Evolutionary conservation across 2,113 vertebrate genomes (phyloP).

Genomic region (Chionis minor): DNA sequence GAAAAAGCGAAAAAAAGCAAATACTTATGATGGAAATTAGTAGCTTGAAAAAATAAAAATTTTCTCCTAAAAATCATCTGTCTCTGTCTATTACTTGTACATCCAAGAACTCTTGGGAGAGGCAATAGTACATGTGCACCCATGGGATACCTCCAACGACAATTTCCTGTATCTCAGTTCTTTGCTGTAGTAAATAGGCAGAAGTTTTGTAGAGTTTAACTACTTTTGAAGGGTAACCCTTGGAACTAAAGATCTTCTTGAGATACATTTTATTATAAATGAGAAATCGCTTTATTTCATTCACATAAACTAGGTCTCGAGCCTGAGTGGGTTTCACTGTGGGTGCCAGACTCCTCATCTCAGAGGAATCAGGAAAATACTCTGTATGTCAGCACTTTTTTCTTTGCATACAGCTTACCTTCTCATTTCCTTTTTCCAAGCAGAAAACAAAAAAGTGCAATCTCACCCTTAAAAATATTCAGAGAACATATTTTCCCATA

Average conservation of each 20-base stretch:
- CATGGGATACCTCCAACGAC: background rate
- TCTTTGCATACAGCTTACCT: fast-evolving
- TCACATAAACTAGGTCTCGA: background rate
- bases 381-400: background rate
- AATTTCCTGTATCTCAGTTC: background rate
- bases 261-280: background rate
- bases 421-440: background rate
- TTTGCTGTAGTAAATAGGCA: background rate
- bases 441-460: background rate
- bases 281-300: background rate
- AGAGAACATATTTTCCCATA: background rate
- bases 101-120: background rate
- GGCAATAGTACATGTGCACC: background rate
- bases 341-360: background rate
- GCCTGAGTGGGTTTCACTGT: background rate
- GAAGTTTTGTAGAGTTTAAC: background rate
- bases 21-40: background rate
- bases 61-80: background rate
- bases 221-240: background rate
- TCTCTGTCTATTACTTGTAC: background rate
- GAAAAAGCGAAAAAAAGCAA: background rate
- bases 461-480: background rate
- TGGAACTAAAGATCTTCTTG: background rate
- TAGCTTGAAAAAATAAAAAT: background rate
- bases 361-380: background rate